A percentile compares a stretch with the other conserved stretches of the same genome.
Conservation (phyloP, 2,113 vertebrate genomes). For the Helogale parvula region DNA sequence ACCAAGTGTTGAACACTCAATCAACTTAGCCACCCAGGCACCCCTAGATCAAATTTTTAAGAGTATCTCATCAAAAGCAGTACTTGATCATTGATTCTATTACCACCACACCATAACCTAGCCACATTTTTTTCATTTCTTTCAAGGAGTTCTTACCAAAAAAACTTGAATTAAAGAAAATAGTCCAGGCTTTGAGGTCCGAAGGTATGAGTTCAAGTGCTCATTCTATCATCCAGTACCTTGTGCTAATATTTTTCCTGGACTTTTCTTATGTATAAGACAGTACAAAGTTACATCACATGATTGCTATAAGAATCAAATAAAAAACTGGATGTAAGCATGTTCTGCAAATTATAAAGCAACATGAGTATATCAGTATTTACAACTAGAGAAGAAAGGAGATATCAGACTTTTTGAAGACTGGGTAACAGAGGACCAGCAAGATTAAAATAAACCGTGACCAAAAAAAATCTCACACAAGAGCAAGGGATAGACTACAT, state of each 20-base stretch:
- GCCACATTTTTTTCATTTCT: background rate
- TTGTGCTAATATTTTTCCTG: background rate
- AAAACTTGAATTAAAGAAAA: background rate
- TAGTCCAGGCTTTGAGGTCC: background rate
- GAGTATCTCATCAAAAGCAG: background rate
- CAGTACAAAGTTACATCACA: background rate
- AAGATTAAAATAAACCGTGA: background rate
- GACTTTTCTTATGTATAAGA: background rate
- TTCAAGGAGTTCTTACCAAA: background rate
- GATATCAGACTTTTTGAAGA: background rate
- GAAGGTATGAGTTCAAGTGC: background rate
- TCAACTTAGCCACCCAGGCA: too few species aligned
- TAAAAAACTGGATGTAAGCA: background rate
- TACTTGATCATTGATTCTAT: background rate
- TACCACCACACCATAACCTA: background rate
- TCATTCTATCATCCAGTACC: background rate
- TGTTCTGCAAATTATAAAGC: background rate
- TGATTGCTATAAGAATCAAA: background rate
- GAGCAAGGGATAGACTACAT: background rate
- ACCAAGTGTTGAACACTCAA: too few species aligned
- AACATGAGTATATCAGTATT: background rate
- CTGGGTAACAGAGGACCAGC: background rate
- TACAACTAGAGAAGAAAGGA: background rate
- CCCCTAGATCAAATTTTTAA: background rate
- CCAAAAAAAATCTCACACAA: background rate